Base-by-base conservation (phyloP, 2,113 vertebrate species). In the Vombatus ursinus region DNA sequence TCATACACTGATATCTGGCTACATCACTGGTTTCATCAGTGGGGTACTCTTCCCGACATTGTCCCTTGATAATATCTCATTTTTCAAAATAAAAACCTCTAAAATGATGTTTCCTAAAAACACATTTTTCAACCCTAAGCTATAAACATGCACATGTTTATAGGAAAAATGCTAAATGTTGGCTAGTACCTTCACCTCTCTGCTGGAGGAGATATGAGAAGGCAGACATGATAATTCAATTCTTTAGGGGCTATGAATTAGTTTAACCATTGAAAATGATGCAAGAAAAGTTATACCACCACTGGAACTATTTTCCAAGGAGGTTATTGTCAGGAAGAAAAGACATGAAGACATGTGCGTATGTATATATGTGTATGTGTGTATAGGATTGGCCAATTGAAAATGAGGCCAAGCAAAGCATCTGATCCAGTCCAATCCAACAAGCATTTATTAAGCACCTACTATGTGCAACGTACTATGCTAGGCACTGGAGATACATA, bases 381-480 rank as follows among this genome's bases (percentile, higher is more conserved):
- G 11, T 52, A 52, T 52, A 52, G 11, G 16, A n/a, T 77, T 77
- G 68, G 37, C 4, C 68, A 77, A 22, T 22, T n/a, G 16, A 77
- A 77, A 77, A 19, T n/a, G 68, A 77, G 5, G 68, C 14, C 37
- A n/a, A n/a, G 68, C 16, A 77, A 77, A 77, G 3, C 14, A 1
- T 19, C 37, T 68, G 26, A 95, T n/a, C 28, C 91, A 47, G 25
- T 94, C 11, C 92, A 61, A 91, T 97, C 50, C 61, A 91, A 0
- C 51, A 84, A 94, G 3, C 31, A 77, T n/a, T n/a, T 77, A n/a
- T 77, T 77, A 77, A 77, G 12, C 37, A n/a, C 94, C 24, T 94
- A 50, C 14, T 9, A 93, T 11, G 11, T 92, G 0, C 1, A 10
- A 97, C 23, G 19, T 1, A 84, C 44, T 94, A 90, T 90, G 57